Conservation (phyloP, 2,113 vertebrate species). For the Boleophthalmus pectinirostris region DNA sequence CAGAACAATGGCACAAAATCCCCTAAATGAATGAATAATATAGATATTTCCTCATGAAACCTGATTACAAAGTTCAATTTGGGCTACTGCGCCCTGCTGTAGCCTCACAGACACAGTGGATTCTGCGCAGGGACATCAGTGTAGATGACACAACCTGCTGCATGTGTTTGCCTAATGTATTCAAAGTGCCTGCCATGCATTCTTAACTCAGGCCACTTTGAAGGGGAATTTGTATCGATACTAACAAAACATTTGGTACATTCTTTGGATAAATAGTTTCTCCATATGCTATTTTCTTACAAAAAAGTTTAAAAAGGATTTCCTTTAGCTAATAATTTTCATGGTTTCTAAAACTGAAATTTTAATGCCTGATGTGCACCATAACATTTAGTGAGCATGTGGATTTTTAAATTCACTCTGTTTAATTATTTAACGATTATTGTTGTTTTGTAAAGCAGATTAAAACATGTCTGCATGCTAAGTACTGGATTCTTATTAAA, state of each 20-base stretch:
- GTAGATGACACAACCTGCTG: conserved; percentile 10
- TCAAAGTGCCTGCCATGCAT: conserved; percentile 6
- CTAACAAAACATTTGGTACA: neutral
- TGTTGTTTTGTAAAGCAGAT: neutral
- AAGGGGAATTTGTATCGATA: neutral
- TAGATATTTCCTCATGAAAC: no score
- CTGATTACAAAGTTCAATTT: neutral
- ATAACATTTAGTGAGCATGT: neutral
- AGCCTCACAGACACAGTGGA: neutral
- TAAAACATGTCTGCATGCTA: neutral
- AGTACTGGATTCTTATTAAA: neutral
- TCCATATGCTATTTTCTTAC: no score
- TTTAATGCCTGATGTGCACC: neutral
- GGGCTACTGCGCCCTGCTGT: neutral
- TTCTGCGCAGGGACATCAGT: neutral
- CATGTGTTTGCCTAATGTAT: conserved; percentile 16
- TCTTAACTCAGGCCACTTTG: neutral
- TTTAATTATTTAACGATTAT: neutral
- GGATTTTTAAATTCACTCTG: no score
- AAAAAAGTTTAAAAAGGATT: neutral
- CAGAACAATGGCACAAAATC: no score
- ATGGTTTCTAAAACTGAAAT: neutral
- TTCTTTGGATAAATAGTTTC: neutral
- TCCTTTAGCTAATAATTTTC: neutral
- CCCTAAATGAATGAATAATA: no score